Conservation (phyloP, 2,113 vertebrate species). For the Serilophus lunatus region DNA sequence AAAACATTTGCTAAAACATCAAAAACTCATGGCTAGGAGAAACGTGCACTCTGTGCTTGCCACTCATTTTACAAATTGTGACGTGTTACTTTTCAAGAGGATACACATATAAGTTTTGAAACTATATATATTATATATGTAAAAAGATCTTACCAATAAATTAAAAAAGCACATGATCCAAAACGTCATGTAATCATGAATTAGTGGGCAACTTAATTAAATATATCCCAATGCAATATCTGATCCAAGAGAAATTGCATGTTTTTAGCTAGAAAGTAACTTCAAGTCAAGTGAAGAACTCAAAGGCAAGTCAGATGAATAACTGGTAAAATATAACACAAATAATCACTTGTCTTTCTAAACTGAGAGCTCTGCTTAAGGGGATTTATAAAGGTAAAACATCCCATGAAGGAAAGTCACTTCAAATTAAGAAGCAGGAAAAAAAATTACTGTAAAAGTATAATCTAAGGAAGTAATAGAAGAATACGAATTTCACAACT, state of each 20-base stretch:
- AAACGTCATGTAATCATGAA: not conserved
- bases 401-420: not conserved
- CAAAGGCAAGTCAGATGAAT: not conserved
- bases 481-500: not conserved
- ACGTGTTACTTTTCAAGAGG: not conserved
- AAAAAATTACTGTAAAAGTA: not conserved
- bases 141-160: not conserved
- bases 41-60: not conserved
- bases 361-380: not conserved
- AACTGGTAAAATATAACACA: not conserved
- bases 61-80: not conserved
- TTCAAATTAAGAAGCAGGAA: not conserved
- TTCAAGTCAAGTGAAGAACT: not conserved
- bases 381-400: not conserved
- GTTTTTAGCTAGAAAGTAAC: not conserved
- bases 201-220: not conserved
- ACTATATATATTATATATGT: not conserved
- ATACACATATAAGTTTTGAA: not conserved
- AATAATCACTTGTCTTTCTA: not conserved
- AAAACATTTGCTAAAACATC: not conserved
- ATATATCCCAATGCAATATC: not conserved
- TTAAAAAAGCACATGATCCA: not conserved
- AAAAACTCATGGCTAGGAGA: not conserved
- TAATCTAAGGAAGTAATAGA: not conserved
- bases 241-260: not conserved